Conservation (phyloP, 2,888 invertebrate genomes). For the Eurytoma adleriae region DNA sequence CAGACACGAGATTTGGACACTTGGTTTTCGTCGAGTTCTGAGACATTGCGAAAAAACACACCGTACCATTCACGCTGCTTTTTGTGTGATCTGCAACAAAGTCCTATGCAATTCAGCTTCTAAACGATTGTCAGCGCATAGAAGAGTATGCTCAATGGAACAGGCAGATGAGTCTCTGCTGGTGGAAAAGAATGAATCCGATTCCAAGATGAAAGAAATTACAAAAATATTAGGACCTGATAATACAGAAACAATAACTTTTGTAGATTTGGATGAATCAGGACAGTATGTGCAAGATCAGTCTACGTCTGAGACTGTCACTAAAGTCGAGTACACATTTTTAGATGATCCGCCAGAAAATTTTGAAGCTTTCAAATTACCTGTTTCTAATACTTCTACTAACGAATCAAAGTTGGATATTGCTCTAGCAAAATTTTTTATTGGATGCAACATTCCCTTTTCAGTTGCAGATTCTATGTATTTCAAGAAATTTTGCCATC, state of each 20-base stretch:
- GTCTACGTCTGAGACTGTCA: conserved; percentile 25
- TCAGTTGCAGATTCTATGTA: conserved; percentile 48
- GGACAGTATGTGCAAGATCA: conserved; percentile 28
- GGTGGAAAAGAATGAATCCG: conserved; percentile 14
- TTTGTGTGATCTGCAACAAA: conserved; percentile 50
- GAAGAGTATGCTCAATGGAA: conserved; percentile 49
- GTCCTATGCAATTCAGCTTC: conserved; percentile 55
- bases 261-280: conserved; percentile 47
- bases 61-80: conserved; percentile 52
- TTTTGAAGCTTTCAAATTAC: conserved; percentile 32
- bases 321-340: conserved; percentile 48
- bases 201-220: conserved; percentile 27
- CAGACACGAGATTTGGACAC: conserved; percentile 55
- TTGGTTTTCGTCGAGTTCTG: conserved; percentile 53
- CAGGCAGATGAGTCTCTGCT: conserved; percentile 11
- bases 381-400: neutral
- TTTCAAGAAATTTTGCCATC: conserved; percentile 48
- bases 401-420: conserved; percentile 37
- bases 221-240: conserved; percentile 46
- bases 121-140: conserved; percentile 48
- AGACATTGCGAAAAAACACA: conserved; percentile 58
- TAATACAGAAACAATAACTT: conserved; percentile 46
- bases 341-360: conserved; percentile 32
- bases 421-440: conserved; percentile 51
- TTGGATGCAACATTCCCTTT: conserved; percentile 56